Percentiles rank a stretch among this genome's conserved stretches.
Evolutionary conservation across 2,113 vertebrate genomes (phyloP).

Genomic region (Protobothrops flavoviridis): DNA sequence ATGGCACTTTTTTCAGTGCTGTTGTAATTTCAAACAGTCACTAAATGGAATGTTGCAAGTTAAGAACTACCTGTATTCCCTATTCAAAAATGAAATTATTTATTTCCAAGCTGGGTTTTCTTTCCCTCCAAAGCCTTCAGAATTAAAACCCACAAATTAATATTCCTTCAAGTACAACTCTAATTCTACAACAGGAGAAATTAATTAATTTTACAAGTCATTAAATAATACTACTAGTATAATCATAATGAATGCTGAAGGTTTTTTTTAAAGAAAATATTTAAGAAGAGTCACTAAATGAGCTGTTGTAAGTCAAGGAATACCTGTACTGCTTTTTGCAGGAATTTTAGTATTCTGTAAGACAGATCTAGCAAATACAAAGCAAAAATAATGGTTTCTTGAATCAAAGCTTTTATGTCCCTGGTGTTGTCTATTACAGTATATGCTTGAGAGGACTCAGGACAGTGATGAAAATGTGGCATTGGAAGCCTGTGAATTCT

Average conservation of each 20-base stretch:
- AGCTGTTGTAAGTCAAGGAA: not conserved
- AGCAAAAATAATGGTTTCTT: not conserved
- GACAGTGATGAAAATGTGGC: conserved; percentile 94
- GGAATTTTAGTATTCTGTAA: not conserved
- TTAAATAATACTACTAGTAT: not conserved
- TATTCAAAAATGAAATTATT: not conserved
- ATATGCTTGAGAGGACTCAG: conserved; percentile 95
- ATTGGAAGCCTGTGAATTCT: conserved; percentile 95
- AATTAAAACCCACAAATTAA: not conserved
- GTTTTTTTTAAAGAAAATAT: not conserved
- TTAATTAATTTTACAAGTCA: not conserved
- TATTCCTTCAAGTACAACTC: not conserved
- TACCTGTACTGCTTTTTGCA: not conserved
- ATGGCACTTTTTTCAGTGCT: not conserved
- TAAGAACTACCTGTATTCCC: not conserved
- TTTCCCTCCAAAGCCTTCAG: not conserved
- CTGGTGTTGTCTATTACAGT: conserved; percentile 63
- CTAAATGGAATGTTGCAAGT: not conserved
- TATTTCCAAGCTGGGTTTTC: not conserved
- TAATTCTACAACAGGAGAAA: not conserved
- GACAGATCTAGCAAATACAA: not conserved
- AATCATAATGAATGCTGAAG: not conserved
- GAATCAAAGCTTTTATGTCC: not conserved
- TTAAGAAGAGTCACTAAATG: not conserved
- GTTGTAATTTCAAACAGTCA: not conserved